A percentile compares a stretch with the other conserved stretches of the same genome.
phyloP scores from a whole-genome alignment of 2,113 vertebrate species.

The Tylochromis polylepis region DNA sequence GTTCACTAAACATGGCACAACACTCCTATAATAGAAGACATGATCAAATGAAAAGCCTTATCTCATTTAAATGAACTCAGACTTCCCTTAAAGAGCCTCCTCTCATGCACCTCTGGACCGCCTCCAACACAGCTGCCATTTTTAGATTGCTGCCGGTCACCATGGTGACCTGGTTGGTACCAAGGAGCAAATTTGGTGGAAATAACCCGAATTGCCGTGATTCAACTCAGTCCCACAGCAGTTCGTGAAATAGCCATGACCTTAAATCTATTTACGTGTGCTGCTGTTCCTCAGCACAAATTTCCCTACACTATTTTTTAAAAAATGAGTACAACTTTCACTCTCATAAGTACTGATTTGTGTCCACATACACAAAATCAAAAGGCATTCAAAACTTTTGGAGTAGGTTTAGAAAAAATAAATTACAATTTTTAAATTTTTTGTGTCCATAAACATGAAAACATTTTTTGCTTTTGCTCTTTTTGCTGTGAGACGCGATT shows the following conservation, averaged over 20 bases:
- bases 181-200: background rate
- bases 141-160: background rate
- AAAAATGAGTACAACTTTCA: background rate
- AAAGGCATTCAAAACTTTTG: background rate
- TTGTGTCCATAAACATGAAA: no score
- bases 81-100: background rate
- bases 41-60: background rate
- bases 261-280: background rate
- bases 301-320: background rate
- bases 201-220: background rate
- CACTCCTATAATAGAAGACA: background rate
- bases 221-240: background rate
- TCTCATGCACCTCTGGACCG: background rate
- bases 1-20: background rate
- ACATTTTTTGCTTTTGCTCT: background rate
- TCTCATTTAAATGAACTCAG: background rate
- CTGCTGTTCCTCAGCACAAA: background rate
- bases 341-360: background rate
- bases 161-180: background rate
- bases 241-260: background rate
- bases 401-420: background rate
- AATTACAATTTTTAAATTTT: background rate
- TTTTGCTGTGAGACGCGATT: background rate
- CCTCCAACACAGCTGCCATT: background rate
- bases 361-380: background rate